phyloP scores from a whole-genome alignment of 64 coral and sea anemone species.

The Anthopleura sola region DNA sequence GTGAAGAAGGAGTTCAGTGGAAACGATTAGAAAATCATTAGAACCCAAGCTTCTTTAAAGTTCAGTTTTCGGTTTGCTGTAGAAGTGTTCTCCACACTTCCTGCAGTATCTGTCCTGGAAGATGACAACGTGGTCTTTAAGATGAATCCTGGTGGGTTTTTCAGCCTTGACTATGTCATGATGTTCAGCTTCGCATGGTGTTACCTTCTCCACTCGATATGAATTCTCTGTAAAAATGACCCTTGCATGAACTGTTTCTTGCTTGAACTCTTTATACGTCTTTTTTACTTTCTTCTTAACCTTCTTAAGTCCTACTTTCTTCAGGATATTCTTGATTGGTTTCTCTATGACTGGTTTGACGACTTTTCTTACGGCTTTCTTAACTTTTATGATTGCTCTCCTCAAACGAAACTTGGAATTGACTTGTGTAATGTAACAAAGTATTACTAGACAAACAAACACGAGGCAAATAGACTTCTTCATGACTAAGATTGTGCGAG shows the following conservation, averaged over 20 bases:
- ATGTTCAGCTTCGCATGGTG: constrained; percentile 48
- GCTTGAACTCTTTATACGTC: constrained; percentile 50
- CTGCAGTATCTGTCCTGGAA: constrained; percentile 73
- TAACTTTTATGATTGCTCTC: background rate
- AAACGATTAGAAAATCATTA: too few species aligned
- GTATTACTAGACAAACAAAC: background rate
- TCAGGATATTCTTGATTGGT: constrained; percentile 42
- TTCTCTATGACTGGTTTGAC: constrained; percentile 58
- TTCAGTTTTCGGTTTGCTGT: background rate
- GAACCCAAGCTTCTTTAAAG: too few species aligned
- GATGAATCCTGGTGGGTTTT: constrained; percentile 57
- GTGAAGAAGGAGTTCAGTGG: constrained; percentile 80
- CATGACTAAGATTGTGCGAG: background rate
- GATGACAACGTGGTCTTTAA: constrained; percentile 48
- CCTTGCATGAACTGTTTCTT: constrained; percentile 35
- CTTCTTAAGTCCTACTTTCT: constrained; percentile 40
- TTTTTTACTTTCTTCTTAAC: constrained; percentile 62
- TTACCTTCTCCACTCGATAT: constrained; percentile 56
- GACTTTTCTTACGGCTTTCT: constrained; percentile 20
- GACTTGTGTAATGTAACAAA: background rate
- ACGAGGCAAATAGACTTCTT: background rate
- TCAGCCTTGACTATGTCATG: constrained; percentile 69
- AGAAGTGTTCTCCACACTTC: constrained; percentile 77
- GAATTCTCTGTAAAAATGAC: constrained; percentile 68
- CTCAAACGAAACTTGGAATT: constrained; percentile 17